A percentile compares a stretch with the other conserved stretches of the same genome.
Conservation (phyloP, 2,113 vertebrate species). For the cat (Felis catus) region DNA sequence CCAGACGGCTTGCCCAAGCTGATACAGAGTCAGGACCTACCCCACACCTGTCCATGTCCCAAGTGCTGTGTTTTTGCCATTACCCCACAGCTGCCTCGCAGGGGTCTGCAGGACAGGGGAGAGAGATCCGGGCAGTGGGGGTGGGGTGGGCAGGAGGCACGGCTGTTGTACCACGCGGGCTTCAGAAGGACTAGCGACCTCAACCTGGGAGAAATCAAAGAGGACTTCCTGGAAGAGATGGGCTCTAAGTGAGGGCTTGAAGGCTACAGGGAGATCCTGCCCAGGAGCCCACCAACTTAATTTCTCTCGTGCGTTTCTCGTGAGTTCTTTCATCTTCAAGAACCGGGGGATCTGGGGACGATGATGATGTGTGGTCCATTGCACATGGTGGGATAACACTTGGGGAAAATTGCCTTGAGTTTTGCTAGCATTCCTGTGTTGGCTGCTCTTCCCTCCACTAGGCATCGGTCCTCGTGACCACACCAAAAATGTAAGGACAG, state of each 20-base stretch:
- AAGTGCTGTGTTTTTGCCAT: neutral
- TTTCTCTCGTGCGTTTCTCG: neutral
- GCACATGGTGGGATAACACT: neutral
- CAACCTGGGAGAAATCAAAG: neutral
- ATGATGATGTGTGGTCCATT: neutral
- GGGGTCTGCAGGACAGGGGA: neutral
- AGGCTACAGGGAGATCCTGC: neutral
- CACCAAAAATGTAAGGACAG: neutral
- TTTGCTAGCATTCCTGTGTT: neutral
- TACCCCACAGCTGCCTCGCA: neutral
- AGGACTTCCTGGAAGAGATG: neutral
- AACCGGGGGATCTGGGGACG: neutral
- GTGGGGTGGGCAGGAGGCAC: neutral
- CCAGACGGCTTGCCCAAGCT: neutral
- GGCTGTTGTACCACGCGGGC: rapidly evolving
- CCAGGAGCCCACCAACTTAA: neutral
- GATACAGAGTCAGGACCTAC: neutral
- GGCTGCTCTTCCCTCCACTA: neutral
- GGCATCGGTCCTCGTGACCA: neutral
- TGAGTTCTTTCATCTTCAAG: neutral
- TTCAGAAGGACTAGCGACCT: neutral
- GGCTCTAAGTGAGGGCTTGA: neutral
- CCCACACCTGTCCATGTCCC: neutral
- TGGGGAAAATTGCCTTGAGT: neutral
- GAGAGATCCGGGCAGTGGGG: neutral